phyloP scores from a whole-genome alignment of 2,797 vertebrate genomes.

The Semotilus atromaculatus region DNA sequence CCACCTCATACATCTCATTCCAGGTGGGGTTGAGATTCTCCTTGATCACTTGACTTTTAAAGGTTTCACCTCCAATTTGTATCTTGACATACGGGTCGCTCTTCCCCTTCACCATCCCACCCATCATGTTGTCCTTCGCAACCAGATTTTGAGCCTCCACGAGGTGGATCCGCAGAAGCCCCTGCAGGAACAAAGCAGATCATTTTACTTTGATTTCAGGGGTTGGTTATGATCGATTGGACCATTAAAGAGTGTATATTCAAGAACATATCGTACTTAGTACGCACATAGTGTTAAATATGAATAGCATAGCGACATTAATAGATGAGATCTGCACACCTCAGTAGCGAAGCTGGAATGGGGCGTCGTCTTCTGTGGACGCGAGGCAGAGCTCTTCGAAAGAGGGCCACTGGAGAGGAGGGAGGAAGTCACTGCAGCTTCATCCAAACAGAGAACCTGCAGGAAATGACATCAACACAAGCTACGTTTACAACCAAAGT shows the following conservation, averaged over 20 bases:
- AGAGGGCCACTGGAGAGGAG: constrained; percentile 62
- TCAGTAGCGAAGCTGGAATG: constrained; percentile 86
- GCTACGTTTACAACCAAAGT: background rate
- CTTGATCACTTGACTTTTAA: constrained; percentile 90
- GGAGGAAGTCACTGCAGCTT: constrained; percentile 67
- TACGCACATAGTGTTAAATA: background rate
- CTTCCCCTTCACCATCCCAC: constrained; percentile 88
- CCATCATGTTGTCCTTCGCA: constrained; percentile 90
- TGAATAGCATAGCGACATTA: background rate
- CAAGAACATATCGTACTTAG: background rate
- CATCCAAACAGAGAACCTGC: constrained; percentile 87
- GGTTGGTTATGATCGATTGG: background rate
- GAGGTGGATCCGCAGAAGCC: constrained; percentile 86
- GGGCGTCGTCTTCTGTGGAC: constrained; percentile 76
- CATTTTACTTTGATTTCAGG: background rate
- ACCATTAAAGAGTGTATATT: background rate
- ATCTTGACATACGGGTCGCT: constrained; percentile 90
- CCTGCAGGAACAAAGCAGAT: constrained; percentile 69
- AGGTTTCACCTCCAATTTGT: constrained; percentile 56
- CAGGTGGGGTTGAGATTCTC: constrained; percentile 91
- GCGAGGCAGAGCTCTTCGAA: constrained; percentile 61
- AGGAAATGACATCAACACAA: constrained; percentile 19
- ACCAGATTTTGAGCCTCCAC: constrained; percentile 87
- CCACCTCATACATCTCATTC: constrained; percentile 75
- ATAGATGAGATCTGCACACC: constrained; percentile 68